These are phyloP conservation scores for Linyphia triangularis DNA, from an alignment of 2,888 invertebrate species.

Conservation along the genomic window DNA sequence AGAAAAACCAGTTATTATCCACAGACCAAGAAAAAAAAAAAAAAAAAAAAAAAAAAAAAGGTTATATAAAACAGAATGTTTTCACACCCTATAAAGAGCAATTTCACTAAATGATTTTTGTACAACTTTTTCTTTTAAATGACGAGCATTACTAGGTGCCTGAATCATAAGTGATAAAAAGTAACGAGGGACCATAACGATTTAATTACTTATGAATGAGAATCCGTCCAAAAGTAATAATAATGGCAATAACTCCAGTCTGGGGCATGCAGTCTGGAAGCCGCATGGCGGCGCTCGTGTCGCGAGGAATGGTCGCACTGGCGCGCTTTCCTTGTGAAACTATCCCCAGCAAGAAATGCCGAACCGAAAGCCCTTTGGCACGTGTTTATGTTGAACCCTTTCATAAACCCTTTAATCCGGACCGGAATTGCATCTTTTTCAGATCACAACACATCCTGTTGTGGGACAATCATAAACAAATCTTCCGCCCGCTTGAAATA, in stretches of 20 bases:
- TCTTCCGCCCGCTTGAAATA: background rate
- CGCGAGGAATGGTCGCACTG: slow-evolving; percentile 31
- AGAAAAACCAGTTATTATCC: background rate
- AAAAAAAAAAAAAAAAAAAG: too few relatives aligned
- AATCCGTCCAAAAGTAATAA: slow-evolving; percentile 14
- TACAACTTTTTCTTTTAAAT: slow-evolving; percentile 26
- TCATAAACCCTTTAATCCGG: background rate
- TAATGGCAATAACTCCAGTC: slow-evolving; percentile 16
- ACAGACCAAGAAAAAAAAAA: background rate
- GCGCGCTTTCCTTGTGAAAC: slow-evolving; percentile 53
- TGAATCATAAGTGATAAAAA: slow-evolving; percentile 35
- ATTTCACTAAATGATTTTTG: slow-evolving; percentile 40
- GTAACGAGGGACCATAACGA: slow-evolving; percentile 33
- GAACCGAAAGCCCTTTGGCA: slow-evolving; percentile 52
- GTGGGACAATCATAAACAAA: background rate
- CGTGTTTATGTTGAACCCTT: slow-evolving; percentile 52
- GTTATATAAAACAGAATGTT: background rate
- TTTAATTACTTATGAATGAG: slow-evolving; percentile 70
- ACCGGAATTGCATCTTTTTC: background rate
- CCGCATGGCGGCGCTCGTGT: slow-evolving; percentile 35
- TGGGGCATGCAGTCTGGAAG: background rate
- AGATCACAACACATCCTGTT: background rate
- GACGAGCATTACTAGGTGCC: slow-evolving; percentile 14
- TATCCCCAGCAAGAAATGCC: slow-evolving; percentile 28
- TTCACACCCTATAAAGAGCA: slow-evolving; percentile 34